These are phyloP conservation scores for Notolepis coatsorum DNA, from an alignment of 2,797 vertebrate species.

Conservation along the genomic window DNA sequence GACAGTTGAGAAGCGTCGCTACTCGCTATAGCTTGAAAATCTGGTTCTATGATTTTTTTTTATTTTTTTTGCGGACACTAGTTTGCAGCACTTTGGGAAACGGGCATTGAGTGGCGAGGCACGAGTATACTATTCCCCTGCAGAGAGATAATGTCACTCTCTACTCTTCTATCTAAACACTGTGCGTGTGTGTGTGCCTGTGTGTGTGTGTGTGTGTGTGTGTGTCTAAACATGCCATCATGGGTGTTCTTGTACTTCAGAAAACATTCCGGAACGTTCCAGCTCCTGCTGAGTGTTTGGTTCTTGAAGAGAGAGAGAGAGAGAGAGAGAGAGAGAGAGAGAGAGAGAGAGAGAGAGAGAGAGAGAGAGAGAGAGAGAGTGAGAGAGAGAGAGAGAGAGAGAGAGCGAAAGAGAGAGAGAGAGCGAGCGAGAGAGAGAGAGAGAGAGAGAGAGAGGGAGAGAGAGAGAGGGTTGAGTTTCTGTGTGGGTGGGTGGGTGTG, in stretches of 20 bases:
- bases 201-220: slow-evolving; percentile 1
- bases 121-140: background rate
- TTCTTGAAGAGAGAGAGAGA: background rate
- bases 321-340: background rate
- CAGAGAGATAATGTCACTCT: background rate
- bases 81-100: too few relatives aligned
- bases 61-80: too few relatives aligned
- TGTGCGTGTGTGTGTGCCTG: background rate
- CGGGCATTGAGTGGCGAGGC: slow-evolving; percentile 48
- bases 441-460: background rate
- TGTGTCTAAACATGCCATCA: background rate
- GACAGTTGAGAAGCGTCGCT: too few relatives aligned
- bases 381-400: background rate
- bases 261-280: background rate
- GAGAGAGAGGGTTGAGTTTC: background rate
- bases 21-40: too few relatives aligned
- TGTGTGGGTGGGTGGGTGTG: background rate
- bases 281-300: background rate
- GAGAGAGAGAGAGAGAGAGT: background rate
- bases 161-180: background rate
- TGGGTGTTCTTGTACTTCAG: background rate
- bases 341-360: background rate
- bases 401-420: background rate
- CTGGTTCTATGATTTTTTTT: too few relatives aligned
- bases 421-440: background rate